These are phyloP conservation scores for Tryphoninae sp. DNA, from an alignment of 2,888 invertebrate species.

Conservation along the genomic window DNA sequence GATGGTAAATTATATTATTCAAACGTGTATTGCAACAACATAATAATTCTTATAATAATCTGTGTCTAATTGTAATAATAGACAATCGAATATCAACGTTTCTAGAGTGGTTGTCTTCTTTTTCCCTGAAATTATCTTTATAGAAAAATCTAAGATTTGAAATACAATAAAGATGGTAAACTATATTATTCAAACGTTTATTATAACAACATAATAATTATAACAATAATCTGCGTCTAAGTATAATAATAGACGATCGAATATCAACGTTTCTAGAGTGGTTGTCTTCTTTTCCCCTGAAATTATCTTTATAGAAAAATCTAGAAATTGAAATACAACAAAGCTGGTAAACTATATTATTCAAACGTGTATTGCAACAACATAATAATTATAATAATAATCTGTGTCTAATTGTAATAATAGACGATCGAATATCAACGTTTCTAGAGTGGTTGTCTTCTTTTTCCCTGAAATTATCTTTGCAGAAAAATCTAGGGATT, in stretches of 20 bases:
- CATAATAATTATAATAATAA: conserved; percentile 63
- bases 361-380: conserved; percentile 68
- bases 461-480: not conserved
- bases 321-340: not conserved
- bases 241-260: no score
- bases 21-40: conserved; percentile 68
- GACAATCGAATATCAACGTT: no score
- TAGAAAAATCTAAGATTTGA: not conserved
- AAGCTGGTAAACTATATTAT: conserved; percentile 50
- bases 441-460: no score
- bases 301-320: not conserved
- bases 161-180: conserved; percentile 2
- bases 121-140: not conserved
- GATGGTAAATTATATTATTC: conserved; percentile 54
- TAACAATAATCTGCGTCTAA: not conserved
- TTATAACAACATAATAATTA: conserved; percentile 67
- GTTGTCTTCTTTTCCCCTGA: not conserved
- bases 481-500: not conserved
- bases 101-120: no score
- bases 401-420: no score
- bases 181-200: conserved; percentile 66
- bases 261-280: no score
- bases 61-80: conserved; percentile 19
- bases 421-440: no score
- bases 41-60: conserved; percentile 62